These are phyloP conservation scores for Tenthredo notha DNA, from an alignment of 2,888 invertebrate species.

Conservation along the genomic window DNA sequence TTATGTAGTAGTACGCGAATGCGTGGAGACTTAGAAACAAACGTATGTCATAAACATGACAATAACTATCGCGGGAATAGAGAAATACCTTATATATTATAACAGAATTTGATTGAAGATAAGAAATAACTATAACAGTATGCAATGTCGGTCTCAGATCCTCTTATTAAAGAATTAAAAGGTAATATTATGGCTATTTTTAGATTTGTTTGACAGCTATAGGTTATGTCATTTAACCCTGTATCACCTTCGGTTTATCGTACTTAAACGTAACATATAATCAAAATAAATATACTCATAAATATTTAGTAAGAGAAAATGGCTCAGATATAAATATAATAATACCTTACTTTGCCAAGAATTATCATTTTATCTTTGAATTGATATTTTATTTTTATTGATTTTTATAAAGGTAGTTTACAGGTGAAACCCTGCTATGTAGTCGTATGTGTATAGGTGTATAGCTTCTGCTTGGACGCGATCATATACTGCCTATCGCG, in stretches of 20 bases:
- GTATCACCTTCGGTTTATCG: background rate
- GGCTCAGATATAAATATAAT: background rate
- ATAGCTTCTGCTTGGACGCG: background rate
- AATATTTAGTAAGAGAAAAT: background rate
- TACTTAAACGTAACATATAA: background rate
- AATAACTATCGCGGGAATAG: constrained; percentile 15
- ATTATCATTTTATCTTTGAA: constrained; percentile 11
- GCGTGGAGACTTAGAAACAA: constrained; percentile 40
- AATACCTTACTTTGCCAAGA: background rate
- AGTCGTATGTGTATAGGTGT: background rate
- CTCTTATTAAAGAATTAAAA: constrained; percentile 82
- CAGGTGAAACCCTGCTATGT: background rate
- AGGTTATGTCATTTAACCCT: constrained; percentile 38
- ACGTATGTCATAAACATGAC: constrained; percentile 46
- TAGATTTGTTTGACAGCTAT: background rate
- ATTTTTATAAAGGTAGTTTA: background rate
- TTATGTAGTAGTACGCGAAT: constrained; percentile 23
- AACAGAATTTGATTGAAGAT: background rate
- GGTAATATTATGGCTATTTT: constrained; percentile 72
- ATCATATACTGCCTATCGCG: background rate
- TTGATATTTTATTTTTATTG: constrained; percentile 36
- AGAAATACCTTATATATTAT: constrained; percentile 4
- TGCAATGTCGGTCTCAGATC: constrained; percentile 82
- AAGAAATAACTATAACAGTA: constrained; percentile 54
- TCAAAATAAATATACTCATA: background rate